Percentiles rank a stretch among this genome's conserved stretches.
These are phyloP conservation scores for Cryptoprocta ferox DNA, from an alignment of 2,797 vertebrate species.

Conservation along the genomic window DNA sequence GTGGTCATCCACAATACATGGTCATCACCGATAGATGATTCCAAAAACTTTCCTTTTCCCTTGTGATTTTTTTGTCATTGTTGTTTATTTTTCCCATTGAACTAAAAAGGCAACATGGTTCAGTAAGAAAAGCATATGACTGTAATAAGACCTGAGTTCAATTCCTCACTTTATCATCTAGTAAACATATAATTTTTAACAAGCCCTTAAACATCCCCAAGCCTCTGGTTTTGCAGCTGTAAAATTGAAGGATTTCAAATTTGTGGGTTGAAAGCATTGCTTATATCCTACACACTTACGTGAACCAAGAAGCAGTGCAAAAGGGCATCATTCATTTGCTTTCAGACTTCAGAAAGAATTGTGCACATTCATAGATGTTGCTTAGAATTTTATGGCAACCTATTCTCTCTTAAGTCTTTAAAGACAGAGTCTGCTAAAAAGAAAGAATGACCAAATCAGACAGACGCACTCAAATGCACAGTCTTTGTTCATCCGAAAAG, in stretches of 20 bases:
- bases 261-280: neutral
- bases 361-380: neutral
- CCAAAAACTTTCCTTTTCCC: neutral
- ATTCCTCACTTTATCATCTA: neutral
- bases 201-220: neutral
- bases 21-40: neutral
- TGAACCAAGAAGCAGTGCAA: neutral
- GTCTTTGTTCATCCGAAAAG: neutral
- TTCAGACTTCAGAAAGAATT: neutral
- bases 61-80: neutral
- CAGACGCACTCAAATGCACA: neutral
- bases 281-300: accelerated
- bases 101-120: neutral
- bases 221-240: neutral
- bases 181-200: neutral
- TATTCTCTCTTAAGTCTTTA: neutral
- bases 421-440: neutral
- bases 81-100: neutral
- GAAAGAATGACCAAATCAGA: neutral
- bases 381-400: neutral
- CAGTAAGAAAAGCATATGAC: neutral
- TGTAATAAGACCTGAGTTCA: neutral
- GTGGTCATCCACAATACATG: neutral
- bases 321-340: neutral
- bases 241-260: neutral